Evolutionary conservation across 2,113 vertebrate genomes (phyloP).

Genomic region (Rhinogobius similis): DNA sequence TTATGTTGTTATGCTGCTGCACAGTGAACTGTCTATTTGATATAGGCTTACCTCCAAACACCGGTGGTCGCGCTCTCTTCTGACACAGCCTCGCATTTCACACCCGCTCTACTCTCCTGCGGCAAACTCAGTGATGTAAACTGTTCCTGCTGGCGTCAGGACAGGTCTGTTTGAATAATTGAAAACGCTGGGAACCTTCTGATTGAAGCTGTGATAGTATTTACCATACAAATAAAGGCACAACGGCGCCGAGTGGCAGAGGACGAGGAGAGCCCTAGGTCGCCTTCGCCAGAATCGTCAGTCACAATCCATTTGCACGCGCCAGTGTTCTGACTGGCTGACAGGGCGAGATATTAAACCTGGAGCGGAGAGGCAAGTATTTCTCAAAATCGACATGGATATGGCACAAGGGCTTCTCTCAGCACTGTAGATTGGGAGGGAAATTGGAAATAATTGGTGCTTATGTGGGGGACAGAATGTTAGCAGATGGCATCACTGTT

Average conservation of each 20-base stretch:
- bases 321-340: background rate
- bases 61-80: background rate
- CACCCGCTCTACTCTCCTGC: background rate
- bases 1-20: background rate
- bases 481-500: background rate
- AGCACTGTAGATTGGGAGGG: background rate
- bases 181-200: background rate
- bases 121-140: background rate
- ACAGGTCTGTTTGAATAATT: constrained; percentile 1
- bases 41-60: background rate
- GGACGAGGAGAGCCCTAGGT: background rate
- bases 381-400: background rate
- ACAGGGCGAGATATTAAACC: constrained; percentile 8
- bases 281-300: background rate
- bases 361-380: background rate
- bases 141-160: background rate
- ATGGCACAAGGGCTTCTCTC: background rate
- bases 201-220: constrained; percentile 4
- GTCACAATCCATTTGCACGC: constrained; percentile 2
- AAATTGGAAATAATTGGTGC: background rate
- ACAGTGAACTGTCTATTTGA: constrained; percentile 2
- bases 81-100: background rate
- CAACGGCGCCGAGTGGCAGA: background rate
- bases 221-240: constrained; percentile 6
- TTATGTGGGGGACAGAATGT: background rate